These are phyloP conservation scores for Vanessa atalanta DNA, from an alignment of 1,140 invertebrate genomes.

Conservation along the genomic window DNA sequence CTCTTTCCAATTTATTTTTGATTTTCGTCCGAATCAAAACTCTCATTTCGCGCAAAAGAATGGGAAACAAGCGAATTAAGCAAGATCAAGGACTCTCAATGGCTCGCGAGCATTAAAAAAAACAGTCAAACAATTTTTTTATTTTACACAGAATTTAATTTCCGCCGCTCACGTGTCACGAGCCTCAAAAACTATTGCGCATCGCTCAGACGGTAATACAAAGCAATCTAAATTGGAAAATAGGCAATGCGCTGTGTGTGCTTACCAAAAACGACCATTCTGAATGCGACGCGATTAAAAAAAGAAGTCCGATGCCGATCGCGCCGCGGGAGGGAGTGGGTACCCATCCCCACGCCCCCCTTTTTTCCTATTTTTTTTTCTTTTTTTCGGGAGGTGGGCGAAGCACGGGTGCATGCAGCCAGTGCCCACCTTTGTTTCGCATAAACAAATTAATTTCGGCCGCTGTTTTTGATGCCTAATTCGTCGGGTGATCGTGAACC, in stretches of 20 bases:
- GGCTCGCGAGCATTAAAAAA: conserved; percentile 35
- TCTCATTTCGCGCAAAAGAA: conserved; percentile 32
- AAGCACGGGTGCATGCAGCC: conserved; percentile 77
- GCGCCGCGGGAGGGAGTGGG: conserved; percentile 65
- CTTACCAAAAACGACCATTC: conserved; percentile 79
- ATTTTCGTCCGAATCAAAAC: conserved; percentile 28
- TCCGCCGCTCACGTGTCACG: conserved; percentile 74
- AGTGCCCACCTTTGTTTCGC: conserved; percentile 79
- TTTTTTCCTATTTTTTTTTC: conserved; percentile 71
- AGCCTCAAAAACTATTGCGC: conserved; percentile 78
- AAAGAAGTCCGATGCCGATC: conserved; percentile 80
- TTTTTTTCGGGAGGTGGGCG: conserved; percentile 77
- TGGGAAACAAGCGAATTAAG: conserved; percentile 35
- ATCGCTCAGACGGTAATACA: conserved; percentile 80
- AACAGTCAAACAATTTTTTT: conserved; percentile 51
- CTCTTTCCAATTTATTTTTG: conserved; percentile 3
- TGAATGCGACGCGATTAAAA: conserved; percentile 80
- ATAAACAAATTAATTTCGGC: conserved; percentile 81
- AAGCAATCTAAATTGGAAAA: conserved; percentile 81
- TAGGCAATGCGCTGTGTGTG: conserved; percentile 80
- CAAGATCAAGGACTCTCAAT: conserved; percentile 43
- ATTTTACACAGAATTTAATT: conserved; percentile 76
- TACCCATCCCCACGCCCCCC: conserved; percentile 53
- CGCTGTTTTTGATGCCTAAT: conserved; percentile 79
- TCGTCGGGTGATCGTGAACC: conserved; percentile 53